Percentiles rank a stretch among this genome's conserved stretches.
Conservation (phyloP, 2,797 vertebrate species). For the Falco naumanni region DNA sequence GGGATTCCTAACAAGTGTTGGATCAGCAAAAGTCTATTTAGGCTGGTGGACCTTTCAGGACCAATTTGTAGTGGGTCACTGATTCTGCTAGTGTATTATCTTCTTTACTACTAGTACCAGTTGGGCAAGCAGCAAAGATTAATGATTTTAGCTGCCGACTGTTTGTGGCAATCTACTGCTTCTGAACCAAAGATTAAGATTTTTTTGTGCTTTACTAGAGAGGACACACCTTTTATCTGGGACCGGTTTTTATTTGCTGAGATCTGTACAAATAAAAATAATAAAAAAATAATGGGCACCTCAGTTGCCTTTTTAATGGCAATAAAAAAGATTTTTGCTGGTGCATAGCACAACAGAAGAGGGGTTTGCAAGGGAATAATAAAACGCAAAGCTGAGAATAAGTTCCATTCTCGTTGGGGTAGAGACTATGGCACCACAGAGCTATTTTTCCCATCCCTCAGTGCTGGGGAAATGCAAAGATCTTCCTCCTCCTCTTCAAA, state of each 20-base stretch:
- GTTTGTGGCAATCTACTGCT: constrained; percentile 82
- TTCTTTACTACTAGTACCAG: constrained; percentile 92
- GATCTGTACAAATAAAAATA: constrained; percentile 54
- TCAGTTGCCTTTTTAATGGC: constrained; percentile 35
- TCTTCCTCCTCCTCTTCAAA: not conserved
- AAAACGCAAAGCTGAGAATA: not conserved
- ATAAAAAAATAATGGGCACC: constrained; percentile 30
- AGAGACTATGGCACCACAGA: not conserved
- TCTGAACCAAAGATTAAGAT: constrained; percentile 84
- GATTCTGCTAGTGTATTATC: constrained; percentile 93
- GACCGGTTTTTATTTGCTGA: constrained; percentile 74
- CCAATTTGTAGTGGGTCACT: constrained; percentile 99
- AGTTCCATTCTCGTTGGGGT: not conserved
- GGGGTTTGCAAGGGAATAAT: constrained; percentile 1
- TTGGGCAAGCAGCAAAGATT: constrained; percentile 97
- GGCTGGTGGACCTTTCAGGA: constrained; percentile 99
- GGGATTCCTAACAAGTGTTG: constrained; percentile 99
- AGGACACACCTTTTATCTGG: constrained; percentile 74
- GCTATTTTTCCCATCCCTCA: not conserved
- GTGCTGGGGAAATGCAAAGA: not conserved
- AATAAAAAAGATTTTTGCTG: constrained; percentile 57
- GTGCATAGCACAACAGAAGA: constrained; percentile 28
- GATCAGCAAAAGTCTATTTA: constrained; percentile 99
- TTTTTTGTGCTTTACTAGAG: constrained; percentile 82
- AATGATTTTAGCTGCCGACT: constrained; percentile 91